Percentiles rank a stretch among this genome's conserved stretches.
Evolutionary conservation across 2,797 vertebrate species (phyloP).

Genomic region (Dallia pectoralis): DNA sequence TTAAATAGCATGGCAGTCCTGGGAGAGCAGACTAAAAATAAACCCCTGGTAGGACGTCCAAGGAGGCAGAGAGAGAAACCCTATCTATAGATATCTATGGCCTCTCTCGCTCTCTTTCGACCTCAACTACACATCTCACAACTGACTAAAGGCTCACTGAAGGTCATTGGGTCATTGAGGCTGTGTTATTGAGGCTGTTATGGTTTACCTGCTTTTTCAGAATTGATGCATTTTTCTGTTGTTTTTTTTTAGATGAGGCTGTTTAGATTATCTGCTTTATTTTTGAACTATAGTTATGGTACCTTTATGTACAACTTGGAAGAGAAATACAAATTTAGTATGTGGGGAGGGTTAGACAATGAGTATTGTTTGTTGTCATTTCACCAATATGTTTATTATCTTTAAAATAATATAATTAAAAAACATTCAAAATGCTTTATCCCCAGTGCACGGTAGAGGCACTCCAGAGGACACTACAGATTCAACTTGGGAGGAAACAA

Average conservation of each 20-base stretch:
- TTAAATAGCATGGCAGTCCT: not conserved
- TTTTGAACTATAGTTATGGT: not conserved
- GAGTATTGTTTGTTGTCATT: not conserved
- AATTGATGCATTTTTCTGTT: not conserved
- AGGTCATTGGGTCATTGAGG: not conserved
- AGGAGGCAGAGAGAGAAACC: not conserved
- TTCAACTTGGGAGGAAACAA: not conserved
- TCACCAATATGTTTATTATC: not conserved
- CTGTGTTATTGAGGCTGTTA: not conserved
- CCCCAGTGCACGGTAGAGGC: not conserved
- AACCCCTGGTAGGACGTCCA: not conserved
- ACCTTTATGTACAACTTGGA: not conserved
- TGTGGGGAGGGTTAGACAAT: no score
- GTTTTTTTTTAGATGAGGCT: not conserved
- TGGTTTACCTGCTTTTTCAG: not conserved
- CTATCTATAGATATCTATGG: not conserved
- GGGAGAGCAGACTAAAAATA: not conserved
- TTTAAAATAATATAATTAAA: not conserved
- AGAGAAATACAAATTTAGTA: not conserved
- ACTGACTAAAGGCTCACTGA: not conserved
- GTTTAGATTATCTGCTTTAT: not conserved
- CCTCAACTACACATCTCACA: not conserved
- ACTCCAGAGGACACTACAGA: not conserved
- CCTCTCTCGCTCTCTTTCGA: not conserved
- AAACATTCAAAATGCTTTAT: not conserved